Conservation (phyloP, 1,140 invertebrate species). For the Brachionus rotundiformis region DNA sequence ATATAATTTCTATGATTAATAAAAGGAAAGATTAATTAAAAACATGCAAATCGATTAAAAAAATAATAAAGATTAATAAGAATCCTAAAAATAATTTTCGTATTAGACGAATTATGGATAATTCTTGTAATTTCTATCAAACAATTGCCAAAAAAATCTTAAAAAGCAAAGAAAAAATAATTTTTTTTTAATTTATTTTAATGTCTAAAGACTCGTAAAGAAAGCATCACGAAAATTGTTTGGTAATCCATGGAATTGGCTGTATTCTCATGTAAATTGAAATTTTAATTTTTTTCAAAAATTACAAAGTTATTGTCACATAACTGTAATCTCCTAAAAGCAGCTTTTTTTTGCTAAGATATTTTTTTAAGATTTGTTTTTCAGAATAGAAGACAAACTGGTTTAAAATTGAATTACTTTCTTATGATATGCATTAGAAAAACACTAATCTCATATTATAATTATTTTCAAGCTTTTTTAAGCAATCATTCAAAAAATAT, state of each 20-base stretch:
- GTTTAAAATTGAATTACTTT: background rate
- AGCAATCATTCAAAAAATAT: background rate
- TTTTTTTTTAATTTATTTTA: background rate
- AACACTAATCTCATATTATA: background rate
- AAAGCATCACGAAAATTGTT: background rate
- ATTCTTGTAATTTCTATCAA: background rate
- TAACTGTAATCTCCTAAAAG: background rate
- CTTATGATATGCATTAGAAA: background rate
- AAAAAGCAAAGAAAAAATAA: background rate
- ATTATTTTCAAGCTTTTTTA: background rate
- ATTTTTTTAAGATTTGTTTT: no score
- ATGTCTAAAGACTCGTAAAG: background rate
- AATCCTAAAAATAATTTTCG: background rate
- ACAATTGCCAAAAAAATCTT: background rate
- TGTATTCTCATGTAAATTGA: background rate
- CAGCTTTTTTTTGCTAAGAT: background rate
- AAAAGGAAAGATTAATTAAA: background rate
- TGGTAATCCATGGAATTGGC: background rate
- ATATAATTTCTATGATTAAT: background rate
- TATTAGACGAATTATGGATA: background rate
- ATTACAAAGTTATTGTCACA: background rate
- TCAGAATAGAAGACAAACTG: no score
- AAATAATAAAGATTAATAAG: background rate
- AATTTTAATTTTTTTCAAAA: background rate
- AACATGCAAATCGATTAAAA: background rate